Conservation (phyloP, 2,797 vertebrate species). For the Varecia variegata region DNA sequence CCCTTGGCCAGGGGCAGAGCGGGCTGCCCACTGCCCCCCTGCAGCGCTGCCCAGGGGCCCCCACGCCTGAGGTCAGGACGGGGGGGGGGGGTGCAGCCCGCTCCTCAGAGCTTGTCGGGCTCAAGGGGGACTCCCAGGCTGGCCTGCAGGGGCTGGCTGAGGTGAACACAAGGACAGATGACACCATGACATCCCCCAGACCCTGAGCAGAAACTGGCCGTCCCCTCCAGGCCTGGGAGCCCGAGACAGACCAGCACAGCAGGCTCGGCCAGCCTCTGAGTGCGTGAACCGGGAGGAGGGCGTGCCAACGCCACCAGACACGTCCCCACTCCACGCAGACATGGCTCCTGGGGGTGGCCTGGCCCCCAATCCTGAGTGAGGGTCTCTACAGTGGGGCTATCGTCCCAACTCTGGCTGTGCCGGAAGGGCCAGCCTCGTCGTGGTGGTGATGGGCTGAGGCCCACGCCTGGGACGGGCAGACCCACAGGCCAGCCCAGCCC, state of each 20-base stretch:
- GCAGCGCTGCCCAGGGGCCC: neutral
- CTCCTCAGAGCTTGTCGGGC: neutral
- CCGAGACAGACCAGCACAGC: accelerated
- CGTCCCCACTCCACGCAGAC: neutral
- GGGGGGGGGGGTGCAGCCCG: neutral
- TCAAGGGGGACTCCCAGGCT: neutral
- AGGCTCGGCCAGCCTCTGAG: too few species aligned
- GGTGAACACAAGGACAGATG: accelerated
- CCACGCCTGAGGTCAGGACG: neutral
- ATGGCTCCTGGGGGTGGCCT: neutral
- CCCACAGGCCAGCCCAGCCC: neutral
- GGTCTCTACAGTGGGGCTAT: neutral
- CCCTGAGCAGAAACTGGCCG: neutral
- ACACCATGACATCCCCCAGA: neutral
- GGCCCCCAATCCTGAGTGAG: neutral
- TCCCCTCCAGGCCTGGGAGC: neutral
- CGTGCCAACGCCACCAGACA: too few species aligned
- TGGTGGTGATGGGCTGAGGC: accelerated
- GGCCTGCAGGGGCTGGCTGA: neutral
- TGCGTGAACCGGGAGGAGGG: accelerated
- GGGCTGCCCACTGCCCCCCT: accelerated
- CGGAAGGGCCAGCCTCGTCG: accelerated
- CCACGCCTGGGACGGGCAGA: accelerated
- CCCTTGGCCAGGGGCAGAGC: neutral
- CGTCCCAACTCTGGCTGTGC: neutral